These are phyloP conservation scores for Drosophila tsacasi DNA, from an alignment of 1,140 invertebrate genomes.

Conservation along the genomic window DNA sequence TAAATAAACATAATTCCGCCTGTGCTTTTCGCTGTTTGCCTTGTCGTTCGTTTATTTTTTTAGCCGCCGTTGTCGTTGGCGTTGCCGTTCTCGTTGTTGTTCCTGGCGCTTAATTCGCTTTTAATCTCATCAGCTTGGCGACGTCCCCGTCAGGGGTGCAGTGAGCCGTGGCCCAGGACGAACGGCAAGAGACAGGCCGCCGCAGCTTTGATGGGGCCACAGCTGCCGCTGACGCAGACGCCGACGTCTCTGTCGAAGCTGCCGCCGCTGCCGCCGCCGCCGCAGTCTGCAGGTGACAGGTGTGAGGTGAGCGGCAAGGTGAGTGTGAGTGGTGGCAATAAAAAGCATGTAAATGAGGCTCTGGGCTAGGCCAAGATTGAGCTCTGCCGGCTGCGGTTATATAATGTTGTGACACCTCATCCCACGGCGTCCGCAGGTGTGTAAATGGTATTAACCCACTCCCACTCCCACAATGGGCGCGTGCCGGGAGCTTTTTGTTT, in stretches of 20 bases:
- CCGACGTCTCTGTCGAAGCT: constrained; percentile 7
- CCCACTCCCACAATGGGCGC: constrained; percentile 32
- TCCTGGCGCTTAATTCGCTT: constrained; percentile 69
- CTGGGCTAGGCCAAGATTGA: constrained; percentile 44
- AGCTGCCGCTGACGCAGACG: constrained; percentile 26
- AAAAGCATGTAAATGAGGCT: constrained; percentile 72
- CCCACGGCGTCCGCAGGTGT: constrained; percentile 48
- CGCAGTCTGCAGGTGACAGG: constrained; percentile 67
- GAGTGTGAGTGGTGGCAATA: constrained; percentile 50
- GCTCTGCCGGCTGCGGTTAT: constrained; percentile 50
- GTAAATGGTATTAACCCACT: constrained; percentile 37
- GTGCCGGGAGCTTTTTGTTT: constrained; percentile 35
- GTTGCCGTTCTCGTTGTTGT: constrained; percentile 39
- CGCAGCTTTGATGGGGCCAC: constrained; percentile 60
- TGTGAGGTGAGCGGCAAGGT: constrained; percentile 13
- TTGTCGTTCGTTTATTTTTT: constrained; percentile 42
- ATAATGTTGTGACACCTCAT: constrained; percentile 52
- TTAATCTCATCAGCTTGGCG: constrained; percentile 72
- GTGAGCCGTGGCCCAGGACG: constrained; percentile 51
- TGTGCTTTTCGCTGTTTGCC: constrained; percentile 39
- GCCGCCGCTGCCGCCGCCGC: constrained; percentile 6
- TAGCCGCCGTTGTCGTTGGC: constrained; percentile 23
- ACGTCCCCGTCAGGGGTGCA: constrained; percentile 49
- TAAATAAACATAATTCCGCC: constrained; percentile 70
- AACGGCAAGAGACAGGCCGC: constrained; percentile 47